Percentiles rank a stretch among this genome's conserved stretches.
Conservation (phyloP, 2,113 vertebrate species). For the Crotalus tigris region DNA sequence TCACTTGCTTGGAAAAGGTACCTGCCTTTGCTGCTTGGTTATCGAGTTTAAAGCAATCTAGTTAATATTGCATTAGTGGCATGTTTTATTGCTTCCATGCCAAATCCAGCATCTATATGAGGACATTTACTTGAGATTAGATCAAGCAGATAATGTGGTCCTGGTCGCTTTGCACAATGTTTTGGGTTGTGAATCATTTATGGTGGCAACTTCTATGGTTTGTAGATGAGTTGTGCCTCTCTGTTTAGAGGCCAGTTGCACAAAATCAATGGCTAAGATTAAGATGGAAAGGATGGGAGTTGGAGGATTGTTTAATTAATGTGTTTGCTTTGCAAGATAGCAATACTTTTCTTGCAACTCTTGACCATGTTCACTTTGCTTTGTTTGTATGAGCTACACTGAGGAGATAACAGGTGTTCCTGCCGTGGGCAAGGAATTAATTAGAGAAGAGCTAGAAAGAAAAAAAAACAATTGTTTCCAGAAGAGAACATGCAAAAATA, state of each 20-base stretch:
- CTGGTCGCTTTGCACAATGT: background rate
- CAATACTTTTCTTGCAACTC: background rate
- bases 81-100: conserved; percentile 3
- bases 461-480: background rate
- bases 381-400: background rate
- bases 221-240: background rate
- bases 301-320: background rate
- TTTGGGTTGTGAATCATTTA: conserved; percentile 1
- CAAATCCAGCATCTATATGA: conserved; percentile 3
- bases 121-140: background rate
- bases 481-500: background rate
- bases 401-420: background rate
- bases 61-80: background rate
- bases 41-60: background rate
- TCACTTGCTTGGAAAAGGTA: background rate
- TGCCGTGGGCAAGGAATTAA: background rate
- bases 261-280: conserved; percentile 34
- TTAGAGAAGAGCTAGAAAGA: background rate
- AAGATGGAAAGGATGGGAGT: conserved; percentile 9
- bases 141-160: background rate
- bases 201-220: background rate
- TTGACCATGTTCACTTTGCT: background rate
- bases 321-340: conserved; percentile 7
- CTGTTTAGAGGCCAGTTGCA: conserved; percentile 15
- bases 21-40: background rate